Evolutionary conservation across 2,888 invertebrate species (phyloP), one percentile per base, ranked within the genome.

Genomic region (Gibbula magus): DNA sequence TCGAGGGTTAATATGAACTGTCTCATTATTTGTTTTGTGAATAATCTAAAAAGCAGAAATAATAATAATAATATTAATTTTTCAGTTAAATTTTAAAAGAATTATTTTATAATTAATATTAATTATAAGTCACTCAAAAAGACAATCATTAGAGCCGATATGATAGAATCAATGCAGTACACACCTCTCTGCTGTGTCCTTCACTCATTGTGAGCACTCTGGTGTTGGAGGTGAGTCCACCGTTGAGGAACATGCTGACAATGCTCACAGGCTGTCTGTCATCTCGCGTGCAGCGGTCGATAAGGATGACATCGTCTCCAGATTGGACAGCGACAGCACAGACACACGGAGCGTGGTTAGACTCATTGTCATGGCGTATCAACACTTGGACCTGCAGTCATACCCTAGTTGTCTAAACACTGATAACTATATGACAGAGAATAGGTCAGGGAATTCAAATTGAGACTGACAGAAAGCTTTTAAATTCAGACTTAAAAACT

Each of bases 291-390:
- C 88, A 89, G n/a, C 82, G 73, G 75, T 88, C 88, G 22, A 89
- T 75, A 10, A 88, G 32, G 51, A 88, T 85, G 56, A 88, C 85
- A 79, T 87, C 88, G 81, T 88, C 86, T 5, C 83, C 86, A 32
- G 86, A 83, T 22, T 81, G 82, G 2, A 88, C 81, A 0, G 85
- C 85, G n/a, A 88, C 88, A 52, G 86, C 89, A 84, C 89, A 89
- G 82, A 86, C 87, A 80, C 89, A 89, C 0, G 87, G 82, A 18
- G 87, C 87, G 54, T 78, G 81, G 56, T 73, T 66, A n/a, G 51
- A 78, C 22, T 13, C 39, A 39, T 80, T 81, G 70, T 85, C 84
- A 7, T 56, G 79, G 18, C 86, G 77, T 53, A 81, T 82, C 61
- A 83, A 84, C 0, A 79, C 75, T n/a, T 83, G 82, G 1, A 86